A percentile compares a stretch with the other conserved stretches of the same genome.
Conservation (phyloP, 2,888 invertebrate species). For the Cryptocephalus primarius region DNA sequence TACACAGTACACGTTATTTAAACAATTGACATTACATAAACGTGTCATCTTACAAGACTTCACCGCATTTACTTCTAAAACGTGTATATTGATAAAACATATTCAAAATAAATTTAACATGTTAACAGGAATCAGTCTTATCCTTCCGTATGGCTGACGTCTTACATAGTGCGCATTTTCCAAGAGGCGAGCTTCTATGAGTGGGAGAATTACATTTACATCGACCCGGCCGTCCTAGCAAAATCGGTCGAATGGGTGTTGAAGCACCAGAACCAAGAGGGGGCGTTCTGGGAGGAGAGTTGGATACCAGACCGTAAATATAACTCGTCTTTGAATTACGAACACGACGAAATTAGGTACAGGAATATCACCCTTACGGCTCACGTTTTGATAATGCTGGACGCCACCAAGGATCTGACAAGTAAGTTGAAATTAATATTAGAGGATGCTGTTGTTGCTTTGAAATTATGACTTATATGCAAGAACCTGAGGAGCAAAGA, state of each 20-base stretch:
- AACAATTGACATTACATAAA: too few species aligned
- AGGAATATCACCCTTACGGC: slow-evolving; percentile 86
- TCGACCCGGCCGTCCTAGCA: slow-evolving; percentile 79
- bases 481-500: too few species aligned
- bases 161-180: slow-evolving; percentile 79
- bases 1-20: too few species aligned
- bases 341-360: slow-evolving; percentile 44
- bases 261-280: slow-evolving; percentile 71
- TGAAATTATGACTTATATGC: too few species aligned
- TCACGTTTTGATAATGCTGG: slow-evolving; percentile 81
- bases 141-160: slow-evolving; percentile 86
- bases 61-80: not conserved
- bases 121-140: slow-evolving; percentile 63
- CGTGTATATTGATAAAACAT: too few species aligned
- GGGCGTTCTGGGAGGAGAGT: slow-evolving; percentile 81
- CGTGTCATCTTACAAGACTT: too few species aligned
- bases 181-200: slow-evolving; percentile 92
- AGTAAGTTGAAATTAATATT: slow-evolving; percentile 23
- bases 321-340: slow-evolving; percentile 56
- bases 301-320: slow-evolving; percentile 84
- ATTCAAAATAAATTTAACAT: slow-evolving; percentile 3
- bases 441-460: too few species aligned
- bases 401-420: slow-evolving; percentile 68
- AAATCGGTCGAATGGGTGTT: slow-evolving; percentile 80
- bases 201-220: slow-evolving; percentile 93